Percentiles rank a stretch among this genome's conserved stretches.
Evolutionary conservation across 2,888 invertebrate genomes (phyloP).

Genomic region (Synanthedon andrenaeformis): DNA sequence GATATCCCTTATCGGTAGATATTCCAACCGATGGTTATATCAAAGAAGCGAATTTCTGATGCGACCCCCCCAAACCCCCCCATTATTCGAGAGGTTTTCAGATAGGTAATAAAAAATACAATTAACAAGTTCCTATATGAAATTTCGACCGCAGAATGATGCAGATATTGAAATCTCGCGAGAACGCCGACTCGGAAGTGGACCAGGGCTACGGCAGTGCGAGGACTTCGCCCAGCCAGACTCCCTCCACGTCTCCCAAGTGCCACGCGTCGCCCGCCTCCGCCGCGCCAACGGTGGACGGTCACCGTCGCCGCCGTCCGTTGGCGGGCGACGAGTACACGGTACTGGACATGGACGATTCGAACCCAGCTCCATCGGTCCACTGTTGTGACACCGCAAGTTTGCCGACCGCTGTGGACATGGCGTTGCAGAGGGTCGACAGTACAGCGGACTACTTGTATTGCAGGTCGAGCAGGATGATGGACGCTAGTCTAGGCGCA

Average conservation of each 20-base stretch:
- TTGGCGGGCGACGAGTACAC: slow-evolving; percentile 22
- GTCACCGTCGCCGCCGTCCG: slow-evolving; percentile 32
- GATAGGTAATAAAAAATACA: too few species aligned
- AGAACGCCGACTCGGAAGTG: slow-evolving; percentile 32
- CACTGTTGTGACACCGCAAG: slow-evolving; percentile 24
- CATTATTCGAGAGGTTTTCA: neutral
- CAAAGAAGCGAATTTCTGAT: slow-evolving; percentile 45
- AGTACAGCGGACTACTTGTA: slow-evolving; percentile 42
- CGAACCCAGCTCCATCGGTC: slow-evolving; percentile 18
- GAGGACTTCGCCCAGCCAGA: slow-evolving; percentile 43
- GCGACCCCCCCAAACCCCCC: neutral
- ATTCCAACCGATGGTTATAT: slow-evolving; percentile 42
- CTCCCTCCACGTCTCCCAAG: slow-evolving; percentile 43
- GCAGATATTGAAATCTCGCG: slow-evolving; percentile 50
- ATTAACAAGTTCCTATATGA: too few species aligned
- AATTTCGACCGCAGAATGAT: slow-evolving; percentile 47
- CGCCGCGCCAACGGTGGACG: slow-evolving; percentile 26
- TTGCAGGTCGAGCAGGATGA: slow-evolving; percentile 39
- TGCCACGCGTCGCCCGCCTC: slow-evolving; percentile 36
- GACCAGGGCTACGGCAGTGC: slow-evolving; percentile 59
- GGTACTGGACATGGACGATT: slow-evolving; percentile 33
- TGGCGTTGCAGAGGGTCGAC: slow-evolving; percentile 37
- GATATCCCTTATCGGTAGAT: slow-evolving; percentile 40
- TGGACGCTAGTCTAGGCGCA: slow-evolving; percentile 42
- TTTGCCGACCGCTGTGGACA: slow-evolving; percentile 32